Base-by-base conservation (phyloP, 2,888 invertebrate genomes). In the Malthinus flaveolus region DNA sequence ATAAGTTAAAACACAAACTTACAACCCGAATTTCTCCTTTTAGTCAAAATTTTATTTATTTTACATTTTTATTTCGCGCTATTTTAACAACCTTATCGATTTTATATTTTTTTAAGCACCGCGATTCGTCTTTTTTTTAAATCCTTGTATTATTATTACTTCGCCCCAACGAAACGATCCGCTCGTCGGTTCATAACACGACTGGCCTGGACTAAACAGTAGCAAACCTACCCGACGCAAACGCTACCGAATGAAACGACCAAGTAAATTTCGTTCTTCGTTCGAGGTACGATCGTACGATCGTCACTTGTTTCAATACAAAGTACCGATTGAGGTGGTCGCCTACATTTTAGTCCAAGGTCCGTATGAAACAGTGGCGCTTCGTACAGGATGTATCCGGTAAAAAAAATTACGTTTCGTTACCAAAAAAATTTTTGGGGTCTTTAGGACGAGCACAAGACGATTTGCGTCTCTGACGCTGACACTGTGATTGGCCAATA, bases 271-370 rank as follows among this genome's bases (percentile, higher is more conserved):
- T 11, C n/a, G 11, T 32, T 32, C 15, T 35, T 35, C n/a, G 35
- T 10, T 4, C 42, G 12, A 33, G 15, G 42, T 13, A 32, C 32
- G 36, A 36, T 32, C 13, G 37, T 47, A 48, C 48, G 37, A 42
- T 42, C 39, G 33, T 55, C 49, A 49, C 48, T 59, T 35, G 50
- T 37, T 55, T 47, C 59, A 50, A 50, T 54, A 39, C 49, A 59
- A 59, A 54, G 23, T 59, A 50, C 59, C 59, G 59, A 59, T 59
- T 59, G 59, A 59, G 54, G 58, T 53, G 50, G 46, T 59, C 54
- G 59, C 54, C 53, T 50, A 59, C 50, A 50, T 46, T 50, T 23
- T 49, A 51, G 52, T 58, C 52, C 57, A 58, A 58, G 57, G 52
- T 52, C 48, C 52, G 49, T 50, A 46, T 42, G 10, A 32, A 11